Conservation (phyloP, 2,113 vertebrate species). For the Tetrax tetrax region DNA sequence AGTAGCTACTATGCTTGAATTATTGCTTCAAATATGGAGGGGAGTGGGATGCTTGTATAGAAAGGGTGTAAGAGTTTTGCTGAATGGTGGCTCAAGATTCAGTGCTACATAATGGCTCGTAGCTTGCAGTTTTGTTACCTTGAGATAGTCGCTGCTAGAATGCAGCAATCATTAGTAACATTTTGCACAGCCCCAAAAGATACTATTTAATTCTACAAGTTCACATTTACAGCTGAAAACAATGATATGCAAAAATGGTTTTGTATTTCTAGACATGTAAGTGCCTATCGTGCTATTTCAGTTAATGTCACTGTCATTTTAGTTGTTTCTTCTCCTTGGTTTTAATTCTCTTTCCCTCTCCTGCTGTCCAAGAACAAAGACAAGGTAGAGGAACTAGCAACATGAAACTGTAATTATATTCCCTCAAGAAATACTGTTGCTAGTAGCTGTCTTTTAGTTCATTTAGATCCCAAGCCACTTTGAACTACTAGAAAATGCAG, state of each 20-base stretch:
- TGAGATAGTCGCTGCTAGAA: not conserved
- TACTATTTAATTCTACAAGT: not conserved
- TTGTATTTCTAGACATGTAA: not conserved
- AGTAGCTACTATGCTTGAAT: accelerated
- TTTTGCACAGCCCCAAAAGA: not conserved
- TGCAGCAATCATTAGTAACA: not conserved
- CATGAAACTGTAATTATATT: not conserved
- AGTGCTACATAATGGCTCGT: not conserved
- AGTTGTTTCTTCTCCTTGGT: not conserved
- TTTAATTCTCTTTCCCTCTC: conserved; percentile 4
- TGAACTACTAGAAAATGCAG: not conserved
- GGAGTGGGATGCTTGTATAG: not conserved
- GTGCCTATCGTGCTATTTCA: not conserved
- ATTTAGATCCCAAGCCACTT: not conserved
- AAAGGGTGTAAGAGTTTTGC: not conserved
- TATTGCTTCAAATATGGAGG: not conserved
- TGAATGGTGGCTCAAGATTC: not conserved
- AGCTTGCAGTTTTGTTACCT: not conserved
- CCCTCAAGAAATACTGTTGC: not conserved
- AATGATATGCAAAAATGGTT: not conserved
- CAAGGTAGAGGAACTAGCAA: not conserved
- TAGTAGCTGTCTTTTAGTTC: not conserved
- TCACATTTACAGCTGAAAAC: not conserved
- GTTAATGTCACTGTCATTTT: not conserved
- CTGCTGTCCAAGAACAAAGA: not conserved